These are phyloP conservation scores for Maniola jurtina DNA, from an alignment of 1,140 invertebrate species.

Conservation along the genomic window DNA sequence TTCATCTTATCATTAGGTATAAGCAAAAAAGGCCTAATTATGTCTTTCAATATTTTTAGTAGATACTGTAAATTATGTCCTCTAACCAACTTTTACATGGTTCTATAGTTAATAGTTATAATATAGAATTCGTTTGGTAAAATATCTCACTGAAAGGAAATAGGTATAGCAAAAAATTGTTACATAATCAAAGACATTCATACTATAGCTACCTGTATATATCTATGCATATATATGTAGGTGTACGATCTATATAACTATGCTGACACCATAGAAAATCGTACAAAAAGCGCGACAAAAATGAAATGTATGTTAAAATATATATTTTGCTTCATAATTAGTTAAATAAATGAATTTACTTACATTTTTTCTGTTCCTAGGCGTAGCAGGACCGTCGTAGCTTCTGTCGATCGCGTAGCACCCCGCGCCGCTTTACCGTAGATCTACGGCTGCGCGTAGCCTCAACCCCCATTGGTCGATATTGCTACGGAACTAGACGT, in stretches of 20 bases:
- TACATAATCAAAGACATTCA: conserved; percentile 1
- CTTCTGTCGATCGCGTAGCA: conserved; percentile 71
- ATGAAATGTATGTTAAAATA: not conserved
- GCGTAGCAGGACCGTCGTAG: conserved; percentile 69
- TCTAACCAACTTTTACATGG: no score
- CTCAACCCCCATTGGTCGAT: conserved; percentile 57
- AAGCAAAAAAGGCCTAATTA: no score
- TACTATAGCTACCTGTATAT: not conserved
- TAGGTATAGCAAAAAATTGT: not conserved
- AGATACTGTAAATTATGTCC: no score
- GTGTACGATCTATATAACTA: conserved; percentile 15
- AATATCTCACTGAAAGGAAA: not conserved
- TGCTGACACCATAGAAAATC: not conserved
- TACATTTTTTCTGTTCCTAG: conserved; percentile 72
- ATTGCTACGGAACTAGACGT: conserved; percentile 49
- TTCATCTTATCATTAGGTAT: no score
- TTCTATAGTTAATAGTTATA: no score
- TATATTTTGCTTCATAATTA: not conserved
- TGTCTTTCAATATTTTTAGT: no score
- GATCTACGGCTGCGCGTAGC: conserved; percentile 70
- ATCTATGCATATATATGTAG: conserved; percentile 23
- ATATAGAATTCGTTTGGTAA: no score
- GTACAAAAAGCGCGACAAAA: not conserved
- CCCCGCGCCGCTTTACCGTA: conserved; percentile 58
- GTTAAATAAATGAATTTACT: conserved; percentile 46